These are phyloP conservation scores for Montipora capitata DNA, from an alignment of 92 coral and sea anemone species.

Conservation along the genomic window DNA sequence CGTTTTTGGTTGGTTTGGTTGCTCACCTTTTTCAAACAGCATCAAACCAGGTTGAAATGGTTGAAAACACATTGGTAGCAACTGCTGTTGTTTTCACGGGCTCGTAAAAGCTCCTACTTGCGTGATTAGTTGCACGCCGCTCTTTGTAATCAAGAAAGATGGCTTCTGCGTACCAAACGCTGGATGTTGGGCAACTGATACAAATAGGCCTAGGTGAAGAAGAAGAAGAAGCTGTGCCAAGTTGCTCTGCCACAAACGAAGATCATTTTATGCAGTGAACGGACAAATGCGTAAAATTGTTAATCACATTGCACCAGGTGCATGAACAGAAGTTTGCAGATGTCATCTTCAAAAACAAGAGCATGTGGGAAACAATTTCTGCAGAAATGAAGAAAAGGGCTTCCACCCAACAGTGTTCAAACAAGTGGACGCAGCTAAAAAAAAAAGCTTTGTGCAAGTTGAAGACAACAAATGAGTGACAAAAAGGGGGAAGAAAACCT, in stretches of 20 bases:
- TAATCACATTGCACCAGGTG: slow-evolving; percentile 23
- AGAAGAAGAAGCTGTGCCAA: not conserved
- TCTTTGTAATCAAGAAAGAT: not conserved
- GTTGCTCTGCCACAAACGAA: slow-evolving; percentile 1
- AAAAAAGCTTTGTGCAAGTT: slow-evolving; percentile 34
- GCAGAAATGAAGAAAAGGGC: slow-evolving; percentile 28
- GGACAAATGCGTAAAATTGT: slow-evolving; percentile 35
- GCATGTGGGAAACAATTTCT: slow-evolving; percentile 41
- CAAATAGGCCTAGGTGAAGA: not conserved
- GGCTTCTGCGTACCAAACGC: not conserved
- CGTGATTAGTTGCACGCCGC: not conserved
- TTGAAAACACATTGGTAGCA: not conserved
- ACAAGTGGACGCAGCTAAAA: slow-evolving; percentile 48
- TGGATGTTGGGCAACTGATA: not conserved
- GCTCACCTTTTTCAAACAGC: too few species aligned
- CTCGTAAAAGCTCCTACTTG: too few species aligned
- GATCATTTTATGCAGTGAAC: slow-evolving; percentile 47
- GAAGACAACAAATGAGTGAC: slow-evolving; percentile 45
- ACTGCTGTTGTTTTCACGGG: too few species aligned
- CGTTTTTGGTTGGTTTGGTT: too few species aligned
- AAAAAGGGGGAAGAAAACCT: slow-evolving; percentile 11
- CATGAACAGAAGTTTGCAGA: slow-evolving; percentile 35
- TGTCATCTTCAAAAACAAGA: slow-evolving; percentile 35
- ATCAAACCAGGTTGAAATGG: too few species aligned
- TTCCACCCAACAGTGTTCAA: slow-evolving; percentile 32